These are phyloP conservation scores for Himalopsyche anomala DNA, from an alignment of 2,888 invertebrate species.

Conservation along the genomic window DNA sequence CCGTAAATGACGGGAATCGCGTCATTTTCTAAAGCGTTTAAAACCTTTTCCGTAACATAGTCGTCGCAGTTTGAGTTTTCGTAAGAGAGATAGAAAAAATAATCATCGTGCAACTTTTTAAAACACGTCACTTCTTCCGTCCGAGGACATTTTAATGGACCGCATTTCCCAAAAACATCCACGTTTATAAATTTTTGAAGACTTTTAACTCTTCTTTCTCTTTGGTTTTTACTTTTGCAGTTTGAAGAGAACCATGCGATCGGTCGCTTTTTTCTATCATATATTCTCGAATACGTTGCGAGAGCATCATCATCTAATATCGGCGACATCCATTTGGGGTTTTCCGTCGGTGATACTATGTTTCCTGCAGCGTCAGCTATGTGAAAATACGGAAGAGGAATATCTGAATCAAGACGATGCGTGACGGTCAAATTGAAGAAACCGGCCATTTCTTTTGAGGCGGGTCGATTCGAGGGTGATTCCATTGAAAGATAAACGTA, in stretches of 20 bases:
- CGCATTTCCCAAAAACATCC: conserved; percentile 81
- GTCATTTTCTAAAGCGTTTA: conserved; percentile 72
- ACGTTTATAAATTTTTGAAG: conserved; percentile 77
- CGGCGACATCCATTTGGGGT: conserved; percentile 67
- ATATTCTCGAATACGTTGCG: neutral
- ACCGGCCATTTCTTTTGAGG: conserved; percentile 67
- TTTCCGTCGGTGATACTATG: conserved; percentile 68
- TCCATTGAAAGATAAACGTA: conserved; percentile 76
- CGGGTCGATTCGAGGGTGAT: conserved; percentile 68
- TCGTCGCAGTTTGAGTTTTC: conserved; percentile 83
- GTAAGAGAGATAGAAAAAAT: conserved; percentile 82
- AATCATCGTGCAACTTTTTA: conserved; percentile 74
- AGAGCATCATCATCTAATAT: neutral
- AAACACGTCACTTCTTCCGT: conserved; percentile 68
- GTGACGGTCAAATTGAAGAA: conserved; percentile 79
- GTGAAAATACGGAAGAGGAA: conserved; percentile 72
- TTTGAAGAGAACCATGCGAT: conserved; percentile 79
- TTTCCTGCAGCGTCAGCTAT: conserved; percentile 68
- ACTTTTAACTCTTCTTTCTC: conserved; percentile 72
- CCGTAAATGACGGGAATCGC: conserved; percentile 69
- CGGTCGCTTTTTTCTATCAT: conserved; percentile 72
- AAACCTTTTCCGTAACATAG: conserved; percentile 83
- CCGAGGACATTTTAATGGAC: conserved; percentile 69
- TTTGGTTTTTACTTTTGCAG: conserved; percentile 72
- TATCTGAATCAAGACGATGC: conserved; percentile 76